phyloP scores from a whole-genome alignment of 1,140 invertebrate species.

The Listronotus bonariensis region DNA sequence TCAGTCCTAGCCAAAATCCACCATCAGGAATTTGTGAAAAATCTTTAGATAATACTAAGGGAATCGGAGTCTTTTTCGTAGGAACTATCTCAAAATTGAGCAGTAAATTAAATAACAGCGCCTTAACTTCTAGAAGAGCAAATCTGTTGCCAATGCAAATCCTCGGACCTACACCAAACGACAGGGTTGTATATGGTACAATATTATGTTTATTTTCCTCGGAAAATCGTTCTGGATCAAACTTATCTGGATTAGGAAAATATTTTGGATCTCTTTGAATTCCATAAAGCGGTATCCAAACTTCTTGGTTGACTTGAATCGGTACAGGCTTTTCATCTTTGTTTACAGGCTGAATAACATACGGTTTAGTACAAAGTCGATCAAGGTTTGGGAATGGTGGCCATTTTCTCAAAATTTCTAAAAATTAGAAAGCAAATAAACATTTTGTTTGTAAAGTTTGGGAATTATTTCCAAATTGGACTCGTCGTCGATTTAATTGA shows the following conservation, averaged over 20 bases:
- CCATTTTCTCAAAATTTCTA: conserved; percentile 64
- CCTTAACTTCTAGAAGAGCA: conserved; percentile 47
- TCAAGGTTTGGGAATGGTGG: conserved; percentile 58
- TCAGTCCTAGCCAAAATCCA: conserved; percentile 16
- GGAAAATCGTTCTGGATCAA: too few relatives aligned
- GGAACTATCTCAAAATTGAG: conserved; percentile 29
- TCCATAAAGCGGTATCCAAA: conserved; percentile 56
- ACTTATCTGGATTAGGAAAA: too few relatives aligned
- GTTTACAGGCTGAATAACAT: conserved; percentile 49
- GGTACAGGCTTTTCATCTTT: conserved; percentile 23
- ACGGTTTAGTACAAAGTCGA: conserved; percentile 58
- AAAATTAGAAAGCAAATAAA: too few relatives aligned
- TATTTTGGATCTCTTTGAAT: too few relatives aligned
- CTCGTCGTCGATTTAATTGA: too few relatives aligned
- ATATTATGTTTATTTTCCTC: conserved; percentile 58
- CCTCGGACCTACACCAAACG: conserved; percentile 58
- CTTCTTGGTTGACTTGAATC: conserved; percentile 20
- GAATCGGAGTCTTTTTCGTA: conserved; percentile 12
- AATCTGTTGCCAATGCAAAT: conserved; percentile 56
- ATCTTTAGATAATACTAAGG: conserved; percentile 2
- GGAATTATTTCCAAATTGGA: too few relatives aligned
- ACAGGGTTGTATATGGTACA: conserved; percentile 50
- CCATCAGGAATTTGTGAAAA: too few relatives aligned
- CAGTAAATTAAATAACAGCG: conserved; percentile 22
- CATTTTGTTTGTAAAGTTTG: too few relatives aligned